phyloP scores from a whole-genome alignment of 2,888 invertebrate species.

The Chloromyia formosa region DNA sequence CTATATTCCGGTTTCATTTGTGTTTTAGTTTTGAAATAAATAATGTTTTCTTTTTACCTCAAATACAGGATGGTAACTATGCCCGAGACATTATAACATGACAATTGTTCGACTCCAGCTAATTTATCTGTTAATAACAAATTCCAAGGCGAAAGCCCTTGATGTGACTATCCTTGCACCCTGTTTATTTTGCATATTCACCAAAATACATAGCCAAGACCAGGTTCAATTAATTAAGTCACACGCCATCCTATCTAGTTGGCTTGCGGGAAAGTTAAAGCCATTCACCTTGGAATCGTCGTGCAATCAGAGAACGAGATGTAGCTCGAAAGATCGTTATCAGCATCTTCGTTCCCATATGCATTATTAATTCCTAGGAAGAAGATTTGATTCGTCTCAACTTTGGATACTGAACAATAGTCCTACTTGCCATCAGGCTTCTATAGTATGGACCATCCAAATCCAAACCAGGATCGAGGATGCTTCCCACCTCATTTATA shows the following conservation, averaged over 20 bases:
- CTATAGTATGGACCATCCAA: no score
- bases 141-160: no score
- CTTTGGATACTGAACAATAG: constrained; percentile 30
- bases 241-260: constrained; percentile 18
- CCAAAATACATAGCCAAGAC: not conserved
- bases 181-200: constrained; percentile 5
- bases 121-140: no score
- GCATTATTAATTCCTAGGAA: constrained; percentile 46
- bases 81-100: no score
- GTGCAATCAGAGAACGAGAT: constrained; percentile 47
- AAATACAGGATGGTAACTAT: no score
- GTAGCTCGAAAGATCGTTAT: constrained; percentile 46
- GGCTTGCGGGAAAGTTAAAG: constrained; percentile 18
- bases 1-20: no score
- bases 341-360: constrained; percentile 46
- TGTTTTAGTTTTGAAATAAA: no score
- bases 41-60: no score
- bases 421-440: constrained; percentile 17
- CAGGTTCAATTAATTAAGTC: constrained; percentile 42
- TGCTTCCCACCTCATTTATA: constrained; percentile 15
- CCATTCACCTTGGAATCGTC: constrained; percentile 42
- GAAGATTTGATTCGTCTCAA: not conserved
- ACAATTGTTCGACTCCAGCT: no score
- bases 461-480: constrained; percentile 17
- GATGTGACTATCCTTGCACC: not conserved